Conservation (phyloP, 23 tunicate genomes). For the Botrylloides violaceus region DNA sequence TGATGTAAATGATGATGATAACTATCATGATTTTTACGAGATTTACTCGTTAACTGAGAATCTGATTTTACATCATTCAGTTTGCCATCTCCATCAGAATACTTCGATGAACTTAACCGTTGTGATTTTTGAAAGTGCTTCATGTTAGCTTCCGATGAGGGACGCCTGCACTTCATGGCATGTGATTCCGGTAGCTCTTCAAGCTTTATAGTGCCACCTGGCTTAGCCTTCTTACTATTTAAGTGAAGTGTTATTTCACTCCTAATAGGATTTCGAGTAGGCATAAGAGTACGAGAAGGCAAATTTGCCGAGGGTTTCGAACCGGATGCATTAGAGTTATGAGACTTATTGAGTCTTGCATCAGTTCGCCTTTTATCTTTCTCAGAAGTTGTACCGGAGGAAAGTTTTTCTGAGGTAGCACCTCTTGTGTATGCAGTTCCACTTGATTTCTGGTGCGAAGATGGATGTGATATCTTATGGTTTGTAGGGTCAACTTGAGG, state of each 20-base stretch:
- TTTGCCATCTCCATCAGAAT: background rate
- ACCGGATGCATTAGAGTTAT: background rate
- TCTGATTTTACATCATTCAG: background rate
- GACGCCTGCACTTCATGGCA: too few species aligned
- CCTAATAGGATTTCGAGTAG: background rate
- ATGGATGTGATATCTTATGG: background rate
- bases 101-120: background rate
- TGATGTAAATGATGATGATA: conserved; percentile 17
- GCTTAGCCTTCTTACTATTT: background rate
- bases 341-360: background rate
- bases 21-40: background rate
- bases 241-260: background rate
- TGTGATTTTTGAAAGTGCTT: conserved; percentile 4
- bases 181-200: conserved; percentile 3
- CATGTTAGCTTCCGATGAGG: background rate
- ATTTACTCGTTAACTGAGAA: background rate
- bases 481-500: background rate
- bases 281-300: background rate
- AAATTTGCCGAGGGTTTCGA: background rate
- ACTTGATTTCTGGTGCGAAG: background rate
- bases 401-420: too few species aligned
- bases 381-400: background rate
- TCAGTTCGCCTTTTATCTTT: background rate
- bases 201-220: conserved; percentile 4
- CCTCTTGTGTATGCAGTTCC: background rate